Evolutionary conservation across 2,888 invertebrate species (phyloP).

Genomic region (Altica lythri): DNA sequence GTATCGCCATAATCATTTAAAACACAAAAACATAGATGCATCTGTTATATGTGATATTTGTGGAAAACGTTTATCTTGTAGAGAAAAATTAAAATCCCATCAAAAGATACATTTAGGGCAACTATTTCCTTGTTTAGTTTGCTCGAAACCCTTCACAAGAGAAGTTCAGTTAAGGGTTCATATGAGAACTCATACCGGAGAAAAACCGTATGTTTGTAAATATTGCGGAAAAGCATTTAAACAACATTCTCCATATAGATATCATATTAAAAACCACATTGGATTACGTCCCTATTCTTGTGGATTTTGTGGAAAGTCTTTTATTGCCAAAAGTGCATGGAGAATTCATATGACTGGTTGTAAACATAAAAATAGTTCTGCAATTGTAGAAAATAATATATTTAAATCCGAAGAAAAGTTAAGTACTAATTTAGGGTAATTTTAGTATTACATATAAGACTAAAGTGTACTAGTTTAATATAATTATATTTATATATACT

Average conservation of each 20-base stretch:
- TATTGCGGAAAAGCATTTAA: slow-evolving; percentile 52
- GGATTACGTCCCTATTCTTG: slow-evolving; percentile 65
- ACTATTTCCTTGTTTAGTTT: slow-evolving; percentile 22
- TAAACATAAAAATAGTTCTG: slow-evolving; percentile 8
- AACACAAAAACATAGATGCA: slow-evolving; percentile 55
- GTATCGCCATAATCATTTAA: slow-evolving; percentile 43
- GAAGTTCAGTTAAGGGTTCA: slow-evolving; percentile 42
- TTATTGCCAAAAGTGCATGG: slow-evolving; percentile 59
- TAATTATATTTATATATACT: no score
- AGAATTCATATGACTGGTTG: slow-evolving; percentile 24
- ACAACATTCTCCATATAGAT: slow-evolving; percentile 48
- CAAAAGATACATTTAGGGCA: slow-evolving; percentile 29
- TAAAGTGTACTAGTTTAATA: no score
- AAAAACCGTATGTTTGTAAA: slow-evolving; percentile 52
- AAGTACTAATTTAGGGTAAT: no score
- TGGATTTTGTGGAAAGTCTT: slow-evolving; percentile 62
- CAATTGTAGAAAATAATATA: no score
- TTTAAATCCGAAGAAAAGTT: no score
- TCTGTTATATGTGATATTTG: slow-evolving; percentile 39
- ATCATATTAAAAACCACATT: slow-evolving; percentile 66
- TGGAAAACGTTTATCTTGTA: slow-evolving; percentile 26
- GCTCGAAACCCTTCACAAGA: slow-evolving; percentile 32
- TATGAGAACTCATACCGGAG: slow-evolving; percentile 41
- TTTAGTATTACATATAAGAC: no score
- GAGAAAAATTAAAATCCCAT: slow-evolving; percentile 26